These are phyloP conservation scores for Tachina lurida DNA, from an alignment of 2,888 invertebrate genomes.

Conservation along the genomic window DNA sequence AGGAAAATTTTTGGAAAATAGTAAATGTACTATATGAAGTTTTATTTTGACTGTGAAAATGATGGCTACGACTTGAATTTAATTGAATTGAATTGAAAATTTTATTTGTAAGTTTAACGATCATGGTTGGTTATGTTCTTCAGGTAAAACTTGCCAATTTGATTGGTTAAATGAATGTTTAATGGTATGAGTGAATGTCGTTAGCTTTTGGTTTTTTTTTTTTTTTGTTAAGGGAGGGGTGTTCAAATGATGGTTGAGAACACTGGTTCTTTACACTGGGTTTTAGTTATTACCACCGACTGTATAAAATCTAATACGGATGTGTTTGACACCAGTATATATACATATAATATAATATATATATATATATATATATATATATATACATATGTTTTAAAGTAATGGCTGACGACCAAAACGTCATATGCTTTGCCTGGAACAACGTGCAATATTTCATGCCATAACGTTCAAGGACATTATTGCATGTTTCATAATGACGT, in stretches of 20 bases:
- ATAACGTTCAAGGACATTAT: too few species aligned
- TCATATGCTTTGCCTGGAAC: too few species aligned
- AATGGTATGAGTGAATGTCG: slow-evolving; percentile 21
- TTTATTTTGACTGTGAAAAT: slow-evolving; percentile 41
- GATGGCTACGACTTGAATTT: slow-evolving; percentile 24
- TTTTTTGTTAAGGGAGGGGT: neutral
- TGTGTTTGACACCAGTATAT: too few species aligned
- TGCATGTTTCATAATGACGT: too few species aligned
- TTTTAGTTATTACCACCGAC: neutral
- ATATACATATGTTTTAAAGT: too few species aligned
- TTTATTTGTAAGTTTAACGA: slow-evolving; percentile 1
- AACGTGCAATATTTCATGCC: too few species aligned
- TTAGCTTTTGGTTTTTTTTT: neutral
- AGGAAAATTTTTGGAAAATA: slow-evolving; percentile 25
- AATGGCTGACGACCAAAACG: too few species aligned
- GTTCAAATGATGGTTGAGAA: neutral
- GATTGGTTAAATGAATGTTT: slow-evolving; percentile 17
- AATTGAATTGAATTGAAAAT: slow-evolving; percentile 10
- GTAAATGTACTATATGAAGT: slow-evolving; percentile 51
- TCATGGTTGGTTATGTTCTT: slow-evolving; percentile 17
- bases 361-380: too few species aligned
- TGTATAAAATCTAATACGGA: neutral
- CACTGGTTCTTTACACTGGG: slow-evolving; percentile 11
- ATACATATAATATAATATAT: too few species aligned
- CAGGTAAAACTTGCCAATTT: slow-evolving; percentile 22